Conservation (phyloP, 1,140 invertebrate species). For the Caenorhabditis brenneri region DNA sequence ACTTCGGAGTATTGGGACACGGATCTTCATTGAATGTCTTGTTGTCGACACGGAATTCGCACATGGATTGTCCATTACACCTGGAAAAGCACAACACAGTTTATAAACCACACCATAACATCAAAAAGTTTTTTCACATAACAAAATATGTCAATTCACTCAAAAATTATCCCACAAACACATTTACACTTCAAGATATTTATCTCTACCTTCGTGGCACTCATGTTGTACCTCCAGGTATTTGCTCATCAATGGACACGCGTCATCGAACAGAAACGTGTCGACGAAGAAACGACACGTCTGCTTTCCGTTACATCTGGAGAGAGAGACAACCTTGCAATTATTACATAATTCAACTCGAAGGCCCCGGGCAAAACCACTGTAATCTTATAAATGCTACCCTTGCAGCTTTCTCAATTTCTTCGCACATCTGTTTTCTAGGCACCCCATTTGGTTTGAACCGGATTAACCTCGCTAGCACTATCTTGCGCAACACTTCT, state of each 20-base stretch:
- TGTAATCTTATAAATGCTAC: conserved; percentile 34
- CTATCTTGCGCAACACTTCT: neutral
- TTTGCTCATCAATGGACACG: conserved; percentile 53
- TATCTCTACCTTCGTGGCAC: conserved; percentile 48
- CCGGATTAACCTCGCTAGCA: conserved; percentile 11
- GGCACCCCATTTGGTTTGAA: conserved; percentile 23
- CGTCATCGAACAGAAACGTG: conserved; percentile 50
- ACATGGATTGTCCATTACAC: conserved; percentile 15
- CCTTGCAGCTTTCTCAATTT: conserved; percentile 14
- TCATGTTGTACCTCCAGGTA: conserved; percentile 53
- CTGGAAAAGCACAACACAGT: conserved; percentile 37
- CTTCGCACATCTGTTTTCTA: conserved; percentile 29
- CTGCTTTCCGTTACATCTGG: conserved; percentile 52
- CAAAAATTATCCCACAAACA: neutral
- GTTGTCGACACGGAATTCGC: neutral
- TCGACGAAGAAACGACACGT: conserved; percentile 50
- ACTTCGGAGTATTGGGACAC: conserved; percentile 47
- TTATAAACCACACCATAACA: neutral
- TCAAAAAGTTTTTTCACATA: neutral
- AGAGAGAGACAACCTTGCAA: conserved; percentile 31
- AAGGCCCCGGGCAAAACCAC: neutral
- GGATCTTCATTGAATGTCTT: conserved; percentile 40
- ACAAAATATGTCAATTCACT: neutral
- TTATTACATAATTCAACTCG: conserved; percentile 16
- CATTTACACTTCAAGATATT: conserved; percentile 33